Conservation (phyloP, 2,113 vertebrate species). For the Desmodus rotundus region DNA sequence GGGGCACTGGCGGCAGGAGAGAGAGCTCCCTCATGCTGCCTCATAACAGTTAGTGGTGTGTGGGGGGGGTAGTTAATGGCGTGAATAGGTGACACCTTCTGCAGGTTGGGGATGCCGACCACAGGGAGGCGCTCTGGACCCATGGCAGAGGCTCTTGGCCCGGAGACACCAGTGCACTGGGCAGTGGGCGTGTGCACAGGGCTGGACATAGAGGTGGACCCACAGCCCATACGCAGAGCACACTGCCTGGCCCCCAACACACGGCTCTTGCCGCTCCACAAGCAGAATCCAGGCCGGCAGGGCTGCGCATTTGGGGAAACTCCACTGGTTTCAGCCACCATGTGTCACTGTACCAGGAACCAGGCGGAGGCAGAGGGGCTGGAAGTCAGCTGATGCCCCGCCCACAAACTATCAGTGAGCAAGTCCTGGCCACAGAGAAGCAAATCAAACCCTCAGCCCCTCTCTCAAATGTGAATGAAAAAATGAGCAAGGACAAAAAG, state of each 20-base stretch:
- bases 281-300: background rate
- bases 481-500: background rate
- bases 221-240: background rate
- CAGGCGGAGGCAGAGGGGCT: background rate
- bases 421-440: background rate
- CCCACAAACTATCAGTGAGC: background rate
- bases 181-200: background rate
- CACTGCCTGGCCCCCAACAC: background rate
- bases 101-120: background rate
- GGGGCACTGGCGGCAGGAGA: background rate
- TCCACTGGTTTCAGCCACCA: background rate
- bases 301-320: background rate
- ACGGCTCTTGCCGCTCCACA: background rate
- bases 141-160: background rate
- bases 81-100: background rate
- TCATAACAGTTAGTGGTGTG: background rate
- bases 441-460: background rate
- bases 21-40: background rate
- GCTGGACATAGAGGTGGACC: background rate
- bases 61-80: background rate
- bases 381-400: background rate
- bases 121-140: background rate
- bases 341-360: background rate
- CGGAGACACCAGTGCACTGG: background rate
- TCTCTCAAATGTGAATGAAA: background rate